Evolutionary conservation across 2,113 vertebrate species (phyloP).

Genomic region (Bufo gargarizans): DNA sequence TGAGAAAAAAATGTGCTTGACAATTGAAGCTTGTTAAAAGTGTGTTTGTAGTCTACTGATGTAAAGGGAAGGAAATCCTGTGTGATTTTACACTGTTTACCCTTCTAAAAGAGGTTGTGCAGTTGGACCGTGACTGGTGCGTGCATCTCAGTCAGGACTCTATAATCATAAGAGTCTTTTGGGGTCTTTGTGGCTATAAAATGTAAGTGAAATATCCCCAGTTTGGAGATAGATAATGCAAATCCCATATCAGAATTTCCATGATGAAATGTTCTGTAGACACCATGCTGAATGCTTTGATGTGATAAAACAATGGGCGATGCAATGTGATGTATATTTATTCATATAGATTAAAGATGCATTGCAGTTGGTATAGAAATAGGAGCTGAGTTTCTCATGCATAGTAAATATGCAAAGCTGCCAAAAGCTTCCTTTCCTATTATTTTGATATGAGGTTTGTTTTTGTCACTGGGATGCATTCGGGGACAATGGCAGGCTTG

Average conservation of each 20-base stretch:
- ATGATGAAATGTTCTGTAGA: not conserved
- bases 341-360: constrained; percentile 24
- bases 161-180: not conserved
- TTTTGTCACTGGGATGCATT: not conserved
- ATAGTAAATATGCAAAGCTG: constrained; percentile 28
- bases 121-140: not conserved
- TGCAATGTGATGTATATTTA: constrained; percentile 7
- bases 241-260: not conserved
- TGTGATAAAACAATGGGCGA: constrained; percentile 7
- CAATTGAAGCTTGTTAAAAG: constrained; percentile 40
- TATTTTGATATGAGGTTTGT: constrained; percentile 2
- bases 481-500: not conserved
- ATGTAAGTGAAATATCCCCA: not conserved
- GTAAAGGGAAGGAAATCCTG: constrained; percentile 33
- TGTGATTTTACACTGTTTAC: constrained; percentile 6
- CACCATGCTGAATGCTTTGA: not conserved
- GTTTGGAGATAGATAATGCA: not conserved
- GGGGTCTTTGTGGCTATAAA: not conserved
- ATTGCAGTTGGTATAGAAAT: not conserved
- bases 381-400: not conserved
- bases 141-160: not conserved
- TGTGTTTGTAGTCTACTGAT: constrained; percentile 17
- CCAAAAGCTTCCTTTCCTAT: not conserved
- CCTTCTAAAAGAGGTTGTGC: not conserved
- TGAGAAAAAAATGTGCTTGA: not conserved